Percentiles rank a stretch among this genome's conserved stretches.
Conservation (phyloP, 2,113 vertebrate genomes). For the Ariopsis seemanni region DNA sequence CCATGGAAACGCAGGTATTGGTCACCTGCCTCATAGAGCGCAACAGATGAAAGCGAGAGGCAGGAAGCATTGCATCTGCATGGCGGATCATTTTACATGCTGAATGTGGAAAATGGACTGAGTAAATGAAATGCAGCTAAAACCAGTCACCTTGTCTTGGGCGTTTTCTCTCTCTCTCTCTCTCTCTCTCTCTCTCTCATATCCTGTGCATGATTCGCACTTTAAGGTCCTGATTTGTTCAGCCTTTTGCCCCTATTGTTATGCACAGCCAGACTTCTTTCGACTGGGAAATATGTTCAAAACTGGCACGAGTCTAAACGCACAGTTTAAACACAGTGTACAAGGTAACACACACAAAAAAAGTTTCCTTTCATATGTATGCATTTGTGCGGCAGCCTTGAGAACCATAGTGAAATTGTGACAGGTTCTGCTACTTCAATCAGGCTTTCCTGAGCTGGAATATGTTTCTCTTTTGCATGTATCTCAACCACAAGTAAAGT, state of each 20-base stretch:
- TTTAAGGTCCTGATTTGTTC: neutral
- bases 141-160: neutral
- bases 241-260: neutral
- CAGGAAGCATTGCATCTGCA: neutral
- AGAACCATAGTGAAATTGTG: neutral
- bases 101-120: neutral
- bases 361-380: neutral
- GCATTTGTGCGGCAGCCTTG: neutral
- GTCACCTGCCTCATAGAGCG: constrained; percentile 32
- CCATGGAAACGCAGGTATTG: constrained; percentile 47
- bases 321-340: neutral
- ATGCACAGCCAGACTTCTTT: neutral
- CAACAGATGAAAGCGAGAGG: neutral
- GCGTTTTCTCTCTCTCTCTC: neutral
- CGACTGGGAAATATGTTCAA: neutral
- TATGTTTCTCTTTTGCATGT: neutral
- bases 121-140: neutral
- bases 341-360: neutral
- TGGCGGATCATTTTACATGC: neutral
- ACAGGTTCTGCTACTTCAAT: neutral
- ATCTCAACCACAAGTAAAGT: neutral
- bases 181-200: neutral
- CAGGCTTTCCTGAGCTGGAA: neutral
- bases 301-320: no score
- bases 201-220: neutral